Evolutionary conservation across 2,888 invertebrate species (phyloP).

Genomic region (Sinhomidia bicolor): DNA sequence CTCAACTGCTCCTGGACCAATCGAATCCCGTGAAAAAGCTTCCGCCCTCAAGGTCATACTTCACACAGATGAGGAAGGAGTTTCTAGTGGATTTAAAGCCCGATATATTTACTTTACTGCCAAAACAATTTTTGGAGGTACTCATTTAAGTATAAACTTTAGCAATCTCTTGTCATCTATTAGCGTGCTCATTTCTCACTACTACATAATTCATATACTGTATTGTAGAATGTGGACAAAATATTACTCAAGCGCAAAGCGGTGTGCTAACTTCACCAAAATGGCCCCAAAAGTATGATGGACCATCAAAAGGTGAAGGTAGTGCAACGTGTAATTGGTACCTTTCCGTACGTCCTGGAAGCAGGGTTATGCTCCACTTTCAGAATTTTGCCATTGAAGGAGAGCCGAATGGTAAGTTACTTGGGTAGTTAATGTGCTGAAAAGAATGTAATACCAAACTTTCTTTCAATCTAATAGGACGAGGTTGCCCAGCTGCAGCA

Average conservation of each 20-base stretch:
- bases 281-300: constrained; percentile 94
- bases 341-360: constrained; percentile 92
- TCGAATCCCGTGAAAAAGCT: constrained; percentile 94
- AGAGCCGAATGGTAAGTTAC: constrained; percentile 88
- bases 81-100: constrained; percentile 98
- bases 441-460: no score
- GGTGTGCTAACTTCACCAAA: constrained; percentile 93
- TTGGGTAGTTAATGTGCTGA: not conserved
- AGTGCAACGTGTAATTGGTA: constrained; percentile 98
- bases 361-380: constrained; percentile 95
- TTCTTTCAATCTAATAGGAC: constrained; percentile 83
- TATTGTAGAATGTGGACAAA: constrained; percentile 92
- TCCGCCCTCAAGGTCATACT: constrained; percentile 93
- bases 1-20: constrained; percentile 91
- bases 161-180: no score
- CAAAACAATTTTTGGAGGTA: constrained; percentile 91
- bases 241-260: constrained; percentile 90
- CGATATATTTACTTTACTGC: constrained; percentile 95
- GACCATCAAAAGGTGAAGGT: constrained; percentile 89
- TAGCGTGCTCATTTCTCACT: no score
- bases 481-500: constrained; percentile 96
- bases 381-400: constrained; percentile 97
- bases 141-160: not conserved
- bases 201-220: no score
- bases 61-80: constrained; percentile 92